Evolutionary conservation across 1,140 invertebrate species (phyloP), one percentile per base, ranked within the genome.

Genomic region (Andricus grossulariae): DNA sequence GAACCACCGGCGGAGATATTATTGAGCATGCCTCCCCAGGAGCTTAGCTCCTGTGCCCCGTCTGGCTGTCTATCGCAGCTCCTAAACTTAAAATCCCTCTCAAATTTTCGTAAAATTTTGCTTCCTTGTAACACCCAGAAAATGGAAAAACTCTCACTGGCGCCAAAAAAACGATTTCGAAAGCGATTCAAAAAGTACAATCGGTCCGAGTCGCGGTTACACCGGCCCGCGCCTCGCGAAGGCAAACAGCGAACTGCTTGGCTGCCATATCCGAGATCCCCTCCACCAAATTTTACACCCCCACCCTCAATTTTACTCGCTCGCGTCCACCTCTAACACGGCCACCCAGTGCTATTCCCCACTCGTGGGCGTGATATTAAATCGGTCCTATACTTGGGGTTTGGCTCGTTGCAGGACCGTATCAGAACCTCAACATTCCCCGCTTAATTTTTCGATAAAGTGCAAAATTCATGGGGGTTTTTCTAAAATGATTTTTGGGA

Each of bases 21-120:
- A 87, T 91, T 91, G 88, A 91, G 89, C 90, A 91, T 91, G 85
- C 89, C 90, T 89, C 85, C 86, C 82, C 84, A 85, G 83, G 90
- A 87, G 87, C 87, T 86, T 87, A 87, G 86, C 88, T 88, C 89
- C 87, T 80, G 60, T 66, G 60, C 13, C 0, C 25, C 60, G 15
- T 66, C 60, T 45, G 39, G 39, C 13, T 66, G 60, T 39, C 39
- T 66, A 13, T 66, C 60, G 60, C 60, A 66, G 25, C 60, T 66
- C 39, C 60, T 25, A 39, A 66, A 66, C 16, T 66, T 66, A 25
- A 66, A 66, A 39, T 66, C 25, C n/a, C 25, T 66, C n/a, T 66
- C 60, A 39, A 66, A 32, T 66, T 66, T 66, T 39, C 60, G 60
- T 32, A 66, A 45, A 66, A 66, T 66, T 25, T 66, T 39, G 12